Evolutionary conservation across 2,888 invertebrate species (phyloP), one percentile per base, ranked within the genome.

Genomic region (Himalopsyche anomala): DNA sequence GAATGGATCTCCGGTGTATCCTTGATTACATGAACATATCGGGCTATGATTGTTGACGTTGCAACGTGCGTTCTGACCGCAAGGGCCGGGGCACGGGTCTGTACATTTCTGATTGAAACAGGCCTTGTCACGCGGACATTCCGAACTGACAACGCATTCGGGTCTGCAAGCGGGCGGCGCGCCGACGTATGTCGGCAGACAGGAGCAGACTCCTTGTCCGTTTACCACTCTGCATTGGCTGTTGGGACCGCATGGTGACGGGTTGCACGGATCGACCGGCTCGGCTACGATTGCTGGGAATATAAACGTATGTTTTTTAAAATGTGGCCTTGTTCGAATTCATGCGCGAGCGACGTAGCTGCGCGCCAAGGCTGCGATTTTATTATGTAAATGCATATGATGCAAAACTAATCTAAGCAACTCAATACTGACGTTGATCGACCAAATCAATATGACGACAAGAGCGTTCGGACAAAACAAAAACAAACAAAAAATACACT

Each of bases 211-310:
- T 0, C 95, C 95, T 92, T 96, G 95, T 42, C 94, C 94, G 89
- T 96, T 96, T 42, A 94, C 91, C 90, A 95, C 95, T 89, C 95
- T 95, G 90, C 97, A 97, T 89, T 95, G 93, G 88, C 97, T 96
- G 90, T 97, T 97, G 8, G 96, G 95, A 56, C 97, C 97, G 90
- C 97, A 98, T 0, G 97, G 97, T 4, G 96, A 95, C 83, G 97
- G 96, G 88, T 93, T 91, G 90, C 97, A 97, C 3, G 96, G 96
- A 90, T 95, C 90, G 85, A 89, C 88, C 89, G 90, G 84, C 90
- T 89, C 95, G 94, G 90, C 97, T 97, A 90, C 96, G 96, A 89
- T 96, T 96, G 90, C 96, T 96, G 15, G 96, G 95, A 36, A 96
- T 96, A 89, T 51, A 51, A 51, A 51, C 96, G 96, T 51, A 51